Conservation (phyloP, 2,113 vertebrate genomes). For the Hippopotamus amphibius region DNA sequence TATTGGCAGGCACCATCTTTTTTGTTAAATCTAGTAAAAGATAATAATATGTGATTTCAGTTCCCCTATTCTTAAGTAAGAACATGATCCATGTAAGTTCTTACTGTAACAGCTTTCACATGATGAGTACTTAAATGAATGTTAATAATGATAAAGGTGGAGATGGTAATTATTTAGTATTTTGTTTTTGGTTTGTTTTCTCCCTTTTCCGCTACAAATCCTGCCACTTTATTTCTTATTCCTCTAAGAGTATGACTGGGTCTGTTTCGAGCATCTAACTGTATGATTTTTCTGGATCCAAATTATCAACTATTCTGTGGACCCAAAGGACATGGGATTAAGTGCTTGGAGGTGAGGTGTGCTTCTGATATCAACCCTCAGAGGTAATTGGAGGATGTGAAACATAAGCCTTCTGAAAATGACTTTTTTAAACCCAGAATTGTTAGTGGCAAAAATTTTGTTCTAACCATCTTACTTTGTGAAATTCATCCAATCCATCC, state of each 20-base stretch:
- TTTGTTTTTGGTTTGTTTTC: constrained; percentile 1
- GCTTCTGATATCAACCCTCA: neutral
- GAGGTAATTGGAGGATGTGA: neutral
- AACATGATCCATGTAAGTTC: neutral
- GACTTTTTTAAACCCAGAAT: neutral
- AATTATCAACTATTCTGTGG: neutral
- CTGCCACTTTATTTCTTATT: neutral
- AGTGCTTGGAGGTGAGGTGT: neutral
- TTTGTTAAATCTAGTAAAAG: constrained; percentile 12
- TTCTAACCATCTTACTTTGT: neutral
- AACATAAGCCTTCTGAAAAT: neutral
- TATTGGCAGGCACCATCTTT: neutral
- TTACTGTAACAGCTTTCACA: neutral
- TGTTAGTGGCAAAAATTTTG: neutral
- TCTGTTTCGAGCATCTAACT: neutral
- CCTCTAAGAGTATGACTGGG: neutral
- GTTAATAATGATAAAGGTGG: neutral
- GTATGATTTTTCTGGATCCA: constrained; percentile 20
- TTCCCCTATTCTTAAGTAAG: neutral
- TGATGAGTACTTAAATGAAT: constrained; percentile 12
- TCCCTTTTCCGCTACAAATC: neutral
- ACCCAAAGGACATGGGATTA: neutral
- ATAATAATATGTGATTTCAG: neutral
- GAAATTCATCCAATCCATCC: neutral
- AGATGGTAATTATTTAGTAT: constrained; percentile 22